Conservation (phyloP, 2,888 invertebrate genomes). For the Eutolmus rufibarbis region DNA sequence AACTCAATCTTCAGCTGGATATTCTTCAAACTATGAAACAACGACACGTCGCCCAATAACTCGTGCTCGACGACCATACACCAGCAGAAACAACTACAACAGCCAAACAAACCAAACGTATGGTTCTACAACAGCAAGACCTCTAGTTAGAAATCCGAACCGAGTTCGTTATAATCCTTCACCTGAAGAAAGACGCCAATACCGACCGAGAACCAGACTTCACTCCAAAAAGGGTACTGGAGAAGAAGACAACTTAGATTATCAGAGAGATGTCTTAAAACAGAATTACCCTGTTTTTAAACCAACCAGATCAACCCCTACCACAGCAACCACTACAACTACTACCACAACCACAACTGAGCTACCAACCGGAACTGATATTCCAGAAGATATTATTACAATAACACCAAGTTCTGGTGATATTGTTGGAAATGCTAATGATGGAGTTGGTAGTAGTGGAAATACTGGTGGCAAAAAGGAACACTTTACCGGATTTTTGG, state of each 20-base stretch:
- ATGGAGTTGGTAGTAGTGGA: neutral
- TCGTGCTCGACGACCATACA: constrained; percentile 62
- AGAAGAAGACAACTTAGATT: constrained; percentile 64
- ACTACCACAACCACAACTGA: constrained; percentile 53
- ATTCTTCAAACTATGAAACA: constrained; percentile 56
- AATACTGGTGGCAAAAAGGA: constrained; percentile 52
- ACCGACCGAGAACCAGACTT: constrained; percentile 56
- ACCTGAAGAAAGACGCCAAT: constrained; percentile 59
- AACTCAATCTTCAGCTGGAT: constrained; percentile 58
- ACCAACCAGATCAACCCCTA: constrained; percentile 53
- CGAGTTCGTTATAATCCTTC: constrained; percentile 62
- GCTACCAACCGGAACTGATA: constrained; percentile 52
- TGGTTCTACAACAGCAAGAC: constrained; percentile 52
- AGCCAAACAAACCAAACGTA: constrained; percentile 42
- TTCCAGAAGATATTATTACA: constrained; percentile 57
- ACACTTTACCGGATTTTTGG: constrained; percentile 56
- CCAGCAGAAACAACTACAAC: constrained; percentile 51
- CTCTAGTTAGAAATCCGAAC: constrained; percentile 59
- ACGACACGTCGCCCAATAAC: constrained; percentile 56
- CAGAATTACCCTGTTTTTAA: constrained; percentile 72
- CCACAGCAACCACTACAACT: constrained; percentile 55
- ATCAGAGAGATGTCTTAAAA: constrained; percentile 70
- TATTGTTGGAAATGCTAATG: neutral
- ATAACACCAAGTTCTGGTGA: constrained; percentile 55
- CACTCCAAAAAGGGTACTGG: constrained; percentile 47